Percentiles rank a stretch among this genome's conserved stretches.
These are phyloP conservation scores for Chamaedrilus cognettii DNA, from an alignment of 2,888 invertebrate species.

Conservation along the genomic window DNA sequence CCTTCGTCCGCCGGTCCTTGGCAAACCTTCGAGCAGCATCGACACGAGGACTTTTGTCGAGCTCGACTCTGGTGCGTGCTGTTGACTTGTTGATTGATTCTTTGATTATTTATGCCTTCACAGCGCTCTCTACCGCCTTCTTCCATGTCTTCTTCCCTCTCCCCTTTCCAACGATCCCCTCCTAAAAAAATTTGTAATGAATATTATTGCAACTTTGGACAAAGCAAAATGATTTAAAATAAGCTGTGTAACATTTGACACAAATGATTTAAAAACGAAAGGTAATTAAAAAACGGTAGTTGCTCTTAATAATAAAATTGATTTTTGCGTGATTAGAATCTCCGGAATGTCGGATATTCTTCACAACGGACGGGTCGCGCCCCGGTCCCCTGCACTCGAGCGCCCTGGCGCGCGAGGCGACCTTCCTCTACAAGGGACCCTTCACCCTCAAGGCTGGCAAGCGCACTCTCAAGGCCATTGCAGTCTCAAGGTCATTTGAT, in stretches of 20 bases:
- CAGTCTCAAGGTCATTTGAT: conserved; percentile 51
- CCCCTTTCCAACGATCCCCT: no score
- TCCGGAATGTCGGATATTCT: conserved; percentile 55
- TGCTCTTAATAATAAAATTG: no score
- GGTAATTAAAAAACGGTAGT: no score
- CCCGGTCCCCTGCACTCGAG: conserved; percentile 58
- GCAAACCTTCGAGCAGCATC: conserved; percentile 45
- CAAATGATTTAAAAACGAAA: no score
- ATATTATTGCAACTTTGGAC: no score
- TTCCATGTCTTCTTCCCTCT: no score
- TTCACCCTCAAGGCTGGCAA: conserved; percentile 58
- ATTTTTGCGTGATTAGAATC: conserved; percentile 50
- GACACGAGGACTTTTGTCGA: conserved; percentile 53
- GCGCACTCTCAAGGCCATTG: conserved; percentile 55
- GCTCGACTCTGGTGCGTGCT: conserved; percentile 46
- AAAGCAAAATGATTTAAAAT: no score
- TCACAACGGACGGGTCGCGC: conserved; percentile 59
- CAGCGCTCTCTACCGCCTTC: no score
- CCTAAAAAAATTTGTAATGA: no score
- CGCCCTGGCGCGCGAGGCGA: conserved; percentile 52
- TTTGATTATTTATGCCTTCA: background rate
- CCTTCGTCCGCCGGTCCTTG: conserved; percentile 40
- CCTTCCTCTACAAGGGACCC: conserved; percentile 58
- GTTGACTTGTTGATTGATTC: background rate
- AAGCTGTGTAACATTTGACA: no score